Conservation (phyloP, 53 echinoderm and acorn worm species). For the Actinopyga echinites region DNA sequence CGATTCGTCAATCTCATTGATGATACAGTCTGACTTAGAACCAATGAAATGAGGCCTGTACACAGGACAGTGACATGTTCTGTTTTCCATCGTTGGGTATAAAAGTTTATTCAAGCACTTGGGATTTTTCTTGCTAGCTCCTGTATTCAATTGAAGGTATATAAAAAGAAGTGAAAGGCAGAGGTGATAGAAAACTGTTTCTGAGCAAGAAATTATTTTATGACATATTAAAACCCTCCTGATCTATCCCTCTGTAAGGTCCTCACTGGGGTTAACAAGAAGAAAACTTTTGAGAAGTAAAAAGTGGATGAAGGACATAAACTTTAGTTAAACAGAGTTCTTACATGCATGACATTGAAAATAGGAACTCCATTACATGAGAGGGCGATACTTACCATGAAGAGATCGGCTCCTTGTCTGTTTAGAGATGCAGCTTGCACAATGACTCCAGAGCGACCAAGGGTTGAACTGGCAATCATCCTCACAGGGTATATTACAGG, state of each 20-base stretch:
- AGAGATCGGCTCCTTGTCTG: constrained; percentile 64
- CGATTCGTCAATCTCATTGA: constrained; percentile 52
- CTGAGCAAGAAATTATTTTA: too few relatives aligned
- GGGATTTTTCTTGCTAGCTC: constrained; percentile 47
- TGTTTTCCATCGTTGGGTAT: constrained; percentile 60
- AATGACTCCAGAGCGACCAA: constrained; percentile 81
- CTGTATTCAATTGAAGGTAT: constrained; percentile 26
- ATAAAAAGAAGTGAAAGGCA: background rate
- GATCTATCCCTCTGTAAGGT: too few relatives aligned
- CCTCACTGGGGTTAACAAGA: too few relatives aligned
- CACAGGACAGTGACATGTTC: constrained; percentile 70
- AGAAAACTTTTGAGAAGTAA: too few relatives aligned
- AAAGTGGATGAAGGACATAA: too few relatives aligned
- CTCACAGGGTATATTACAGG: constrained; percentile 67
- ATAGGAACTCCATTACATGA: too few relatives aligned
- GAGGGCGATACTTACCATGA: constrained; percentile 42
- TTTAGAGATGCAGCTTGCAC: constrained; percentile 56
- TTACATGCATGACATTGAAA: too few relatives aligned
- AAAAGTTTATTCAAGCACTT: constrained; percentile 53
- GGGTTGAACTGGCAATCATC: constrained; percentile 76
- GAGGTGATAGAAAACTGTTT: too few relatives aligned
- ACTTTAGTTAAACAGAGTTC: too few relatives aligned
- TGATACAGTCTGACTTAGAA: constrained; percentile 78
- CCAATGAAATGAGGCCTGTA: constrained; percentile 68
- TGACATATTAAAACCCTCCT: too few relatives aligned